A percentile compares a stretch with the other conserved stretches of the same genome.
These are phyloP conservation scores for Ascidia mentula DNA, from an alignment of 23 tunicate genomes.

Conservation along the genomic window DNA sequence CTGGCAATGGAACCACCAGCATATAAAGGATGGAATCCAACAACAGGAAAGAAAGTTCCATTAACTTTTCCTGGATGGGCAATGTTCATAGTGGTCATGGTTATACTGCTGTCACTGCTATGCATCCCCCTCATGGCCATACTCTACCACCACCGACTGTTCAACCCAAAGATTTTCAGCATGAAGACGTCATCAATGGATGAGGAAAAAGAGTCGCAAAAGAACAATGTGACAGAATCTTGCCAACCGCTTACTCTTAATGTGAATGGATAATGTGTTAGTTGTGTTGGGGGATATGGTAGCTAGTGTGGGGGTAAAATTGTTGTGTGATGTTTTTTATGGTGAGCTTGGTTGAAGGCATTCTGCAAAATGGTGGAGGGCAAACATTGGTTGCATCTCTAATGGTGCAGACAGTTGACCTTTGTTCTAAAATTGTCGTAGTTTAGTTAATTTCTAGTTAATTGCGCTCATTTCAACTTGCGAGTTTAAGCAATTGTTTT, in stretches of 20 bases:
- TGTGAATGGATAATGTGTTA: too few species aligned
- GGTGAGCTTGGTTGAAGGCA: too few species aligned
- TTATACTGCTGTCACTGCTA: constrained; percentile 40
- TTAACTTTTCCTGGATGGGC: constrained; percentile 69
- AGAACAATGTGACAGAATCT: constrained; percentile 17
- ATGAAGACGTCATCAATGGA: not conserved
- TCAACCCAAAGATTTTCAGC: constrained; percentile 41
- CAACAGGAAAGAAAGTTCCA: constrained; percentile 19
- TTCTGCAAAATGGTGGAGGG: too few species aligned
- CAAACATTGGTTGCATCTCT: too few species aligned
- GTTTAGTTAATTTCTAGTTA: too few species aligned
- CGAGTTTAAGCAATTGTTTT: too few species aligned
- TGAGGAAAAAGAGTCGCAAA: not conserved
- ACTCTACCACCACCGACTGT: constrained; percentile 11
- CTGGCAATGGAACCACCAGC: constrained; percentile 19
- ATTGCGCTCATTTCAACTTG: too few species aligned
- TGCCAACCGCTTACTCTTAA: constrained; percentile 25
- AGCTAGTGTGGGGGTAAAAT: too few species aligned
- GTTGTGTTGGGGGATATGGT: too few species aligned
- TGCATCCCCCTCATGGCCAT: constrained; percentile 72
- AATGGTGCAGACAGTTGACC: too few species aligned
- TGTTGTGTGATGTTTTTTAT: too few species aligned
- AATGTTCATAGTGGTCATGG: constrained; percentile 26
- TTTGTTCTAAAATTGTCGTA: too few species aligned
- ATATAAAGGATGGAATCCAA: constrained; percentile 59